Evolutionary conservation across 2,113 vertebrate species (phyloP), one percentile per base, ranked within the genome.

Genomic region (Geothlypis trichas): DNA sequence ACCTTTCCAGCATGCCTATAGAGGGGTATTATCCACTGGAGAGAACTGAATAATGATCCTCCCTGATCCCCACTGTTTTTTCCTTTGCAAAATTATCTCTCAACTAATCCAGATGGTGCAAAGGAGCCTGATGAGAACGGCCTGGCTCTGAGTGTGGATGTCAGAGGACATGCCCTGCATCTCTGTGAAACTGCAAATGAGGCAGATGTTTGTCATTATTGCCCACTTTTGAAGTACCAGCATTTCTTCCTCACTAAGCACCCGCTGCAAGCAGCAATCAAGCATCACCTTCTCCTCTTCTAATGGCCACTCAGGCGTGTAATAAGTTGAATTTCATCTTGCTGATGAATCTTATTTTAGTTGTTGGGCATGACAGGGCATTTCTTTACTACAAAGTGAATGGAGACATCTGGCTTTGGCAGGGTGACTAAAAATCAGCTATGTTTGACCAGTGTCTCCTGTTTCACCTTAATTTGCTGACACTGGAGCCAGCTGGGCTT

Each of bases 291-390:
- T 90, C 74, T 90, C 55, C 47, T 93, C 86, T 61, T 35, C 89
- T 87, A 76, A 86, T 62, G 84, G 81, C 42, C 69, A 84, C 90
- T 94, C 90, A 83, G 87, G 93, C 28, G 0, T 94, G 92, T 93
- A 95, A 72, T 92, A 92, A 90, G 62, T 68, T 62, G 63, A 94
- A 94, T 94, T 97, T 79, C 85, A 95, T 86, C 94, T 84, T 89
- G 91, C 93, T 94, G 87, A 97, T 88, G 65, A 84, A 81, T 78
- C 89, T 93, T 58, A 65, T 93, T 93, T 89, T 49, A 91, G 84
- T 59, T 78, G 76, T 86, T 81, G 84, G 79, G 92, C 92, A 80
- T 89, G 82, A 73, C 54, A 61, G 94, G 83, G n/a, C 37, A 83
- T 68, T 91, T 94, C 73, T 90, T 75, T 87, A 73, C 92, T 91